These are phyloP conservation scores for Eleginops maclovinus DNA, from an alignment of 2,113 vertebrate species.

Conservation along the genomic window DNA sequence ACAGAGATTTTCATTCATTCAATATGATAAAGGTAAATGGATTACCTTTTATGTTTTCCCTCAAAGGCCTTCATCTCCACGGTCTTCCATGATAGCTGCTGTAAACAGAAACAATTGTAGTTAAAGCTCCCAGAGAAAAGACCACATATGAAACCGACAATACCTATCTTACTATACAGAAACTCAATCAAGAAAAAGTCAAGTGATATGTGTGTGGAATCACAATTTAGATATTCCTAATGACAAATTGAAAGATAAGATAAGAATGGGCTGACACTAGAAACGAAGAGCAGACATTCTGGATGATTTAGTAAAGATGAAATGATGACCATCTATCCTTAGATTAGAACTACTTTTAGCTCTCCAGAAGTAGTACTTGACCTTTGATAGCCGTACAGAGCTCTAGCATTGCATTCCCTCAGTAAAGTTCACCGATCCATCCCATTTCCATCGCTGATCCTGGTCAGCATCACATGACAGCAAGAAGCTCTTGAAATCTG, in stretches of 20 bases:
- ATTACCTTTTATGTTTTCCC: slow-evolving; percentile 25
- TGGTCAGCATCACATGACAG: background rate
- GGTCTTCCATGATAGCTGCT: slow-evolving; percentile 4
- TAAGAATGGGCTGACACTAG: background rate
- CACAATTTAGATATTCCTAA: background rate
- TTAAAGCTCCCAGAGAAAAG: slow-evolving; percentile 1
- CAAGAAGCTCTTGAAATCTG: background rate
- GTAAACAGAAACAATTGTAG: slow-evolving; percentile 36
- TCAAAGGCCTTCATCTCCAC: background rate
- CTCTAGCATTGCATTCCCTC: background rate
- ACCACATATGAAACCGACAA: background rate
- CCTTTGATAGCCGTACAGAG: background rate
- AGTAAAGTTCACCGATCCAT: background rate
- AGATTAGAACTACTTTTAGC: slow-evolving; percentile 10
- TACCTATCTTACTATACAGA: background rate
- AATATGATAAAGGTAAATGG: background rate
- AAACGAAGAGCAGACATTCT: background rate
- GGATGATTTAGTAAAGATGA: background rate
- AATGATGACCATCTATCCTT: background rate
- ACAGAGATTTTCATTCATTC: slow-evolving; percentile 4
- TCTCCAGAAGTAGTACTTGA: slow-evolving; percentile 11
- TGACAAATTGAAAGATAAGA: background rate
- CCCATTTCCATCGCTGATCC: background rate
- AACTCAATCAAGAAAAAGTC: background rate
- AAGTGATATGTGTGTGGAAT: background rate